Base-by-base conservation (phyloP, 2,888 invertebrate genomes). In the Galeopsomyia nigrocyanea region DNA sequence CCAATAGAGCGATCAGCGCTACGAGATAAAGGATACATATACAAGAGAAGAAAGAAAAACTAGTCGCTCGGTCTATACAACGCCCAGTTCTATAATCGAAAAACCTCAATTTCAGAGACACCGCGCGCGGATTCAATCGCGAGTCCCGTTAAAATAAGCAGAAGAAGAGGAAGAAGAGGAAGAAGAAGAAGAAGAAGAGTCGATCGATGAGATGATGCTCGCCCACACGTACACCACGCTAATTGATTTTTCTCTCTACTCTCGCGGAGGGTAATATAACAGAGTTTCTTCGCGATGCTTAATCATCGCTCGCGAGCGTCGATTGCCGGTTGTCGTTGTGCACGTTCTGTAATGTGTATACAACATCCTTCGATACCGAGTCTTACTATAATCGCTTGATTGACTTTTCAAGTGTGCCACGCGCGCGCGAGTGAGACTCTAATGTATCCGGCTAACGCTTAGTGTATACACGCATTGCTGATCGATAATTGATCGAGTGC, bases 241-340 rank as follows among this genome's bases (percentile, higher is more conserved):
- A 65, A 71, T 71, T 71, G 61, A 61, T 61, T 66, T 71, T 60
- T 71, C 26, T 26, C 26, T 26, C 26, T n/a, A n/a, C n/a, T 53
- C 26, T 26, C 63, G 39, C 22, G 51, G 2, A 19, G 50, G 10
- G 1, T 39, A 7, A 1, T 1, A 3, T 1, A 7, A 39, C 10
- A 39, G 7, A 39, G 39, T 10, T 3, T 3, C 17, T 49, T 19
- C 56, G 31, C 51, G 50, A 26, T 70, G 58, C 39, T 65, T 61
- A 55, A 71, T 55, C 16, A 22, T 22, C 47, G 50, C 55, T 57
- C 46, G 9, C 50, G 22, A 31, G 22, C 46, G 10, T 49, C 39
- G 56, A 56, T 68, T 55, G 50, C 14, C 2, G 26, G 47, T 63
- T 63, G 58, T 10, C 22, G 47, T 9, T 14, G 47, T 50, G n/a